Base-by-base conservation (phyloP, 2,113 vertebrate genomes). In the Aegotheles bennettii region DNA sequence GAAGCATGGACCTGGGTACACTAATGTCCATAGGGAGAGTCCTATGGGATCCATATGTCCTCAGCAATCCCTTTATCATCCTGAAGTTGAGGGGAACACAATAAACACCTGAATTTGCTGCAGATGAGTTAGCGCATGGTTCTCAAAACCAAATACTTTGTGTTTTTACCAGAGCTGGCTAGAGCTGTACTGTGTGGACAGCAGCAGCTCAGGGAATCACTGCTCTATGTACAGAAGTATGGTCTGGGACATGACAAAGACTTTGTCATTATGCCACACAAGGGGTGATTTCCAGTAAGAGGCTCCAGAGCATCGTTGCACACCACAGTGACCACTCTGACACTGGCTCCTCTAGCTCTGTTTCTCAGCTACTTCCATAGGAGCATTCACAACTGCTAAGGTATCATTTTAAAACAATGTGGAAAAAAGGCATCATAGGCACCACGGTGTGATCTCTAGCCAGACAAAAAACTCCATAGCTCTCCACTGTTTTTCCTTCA, bases 41-140 rank as follows among this genome's bases (percentile, higher is more conserved):
- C 35, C 43, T 42, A 26, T 0, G 0, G 23, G 18, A 47, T 65
- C 59, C 33, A 2, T 24, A 35, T 4, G 51, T 8, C 16, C 51
- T 43, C 65, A 79, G 18, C 45, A 76, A 73, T 7, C 8, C 20
- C 31, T 69, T 53, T 65, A n/a, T 33, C 78, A 45, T 33, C 42
- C 60, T 47, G 12, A 56, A 51, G 35, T 7, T 45, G 20, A 43
- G 19, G 13, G 26, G 6, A 86, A 69, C n/a, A 69, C 1, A 68
- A 36, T 36, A 45, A 87, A 16, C 8, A 31, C 9, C 42, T 35
- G 42, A 65, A 70, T 24, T 57, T 63, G 33, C 31, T 74, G 50
- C 28, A 77, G 21, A n/a, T 36, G n/a, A 76, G 63, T 12, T 26
- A 59, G 12, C 4, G 24, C 17, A 54, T 0, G 0, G 57, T 2